Evolutionary conservation across 1,140 invertebrate genomes (phyloP).

Genomic region (Teleogryllus occipitalis): DNA sequence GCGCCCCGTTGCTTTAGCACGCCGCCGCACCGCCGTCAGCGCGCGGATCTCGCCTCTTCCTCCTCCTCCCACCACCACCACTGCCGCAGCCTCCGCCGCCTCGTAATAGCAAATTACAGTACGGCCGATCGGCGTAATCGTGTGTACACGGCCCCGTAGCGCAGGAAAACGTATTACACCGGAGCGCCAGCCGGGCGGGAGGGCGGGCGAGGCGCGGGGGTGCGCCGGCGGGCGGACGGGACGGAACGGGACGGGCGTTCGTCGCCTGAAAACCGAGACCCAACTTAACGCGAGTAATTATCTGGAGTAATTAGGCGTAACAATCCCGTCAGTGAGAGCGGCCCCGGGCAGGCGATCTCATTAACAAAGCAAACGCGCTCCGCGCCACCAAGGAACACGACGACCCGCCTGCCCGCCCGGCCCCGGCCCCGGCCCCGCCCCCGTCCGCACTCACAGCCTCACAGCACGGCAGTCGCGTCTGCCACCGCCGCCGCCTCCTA

Average conservation of each 20-base stretch:
- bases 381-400: background rate
- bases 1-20: background rate
- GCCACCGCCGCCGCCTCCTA: too few species aligned
- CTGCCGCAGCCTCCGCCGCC: too few species aligned
- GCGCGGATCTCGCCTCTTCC: background rate
- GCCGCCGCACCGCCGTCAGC: too few species aligned
- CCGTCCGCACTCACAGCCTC: background rate
- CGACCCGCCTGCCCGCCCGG: too few species aligned
- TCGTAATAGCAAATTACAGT: background rate
- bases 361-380: conserved; percentile 23
- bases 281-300: conserved; percentile 21
- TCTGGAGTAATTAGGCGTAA: conserved; percentile 20
- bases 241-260: background rate
- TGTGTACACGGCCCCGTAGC: background rate
- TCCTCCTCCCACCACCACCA: background rate
- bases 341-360: conserved; percentile 19
- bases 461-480: background rate
- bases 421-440: conserved; percentile 29
- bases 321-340: conserved; percentile 20
- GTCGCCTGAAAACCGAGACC: conserved; percentile 2
- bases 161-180: background rate
- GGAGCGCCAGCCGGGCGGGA: background rate
- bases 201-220: too few species aligned
- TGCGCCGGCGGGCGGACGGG: too few species aligned
- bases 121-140: background rate